Evolutionary conservation across 2,888 invertebrate genomes (phyloP).

Genomic region (Drosophila sordidula): DNA sequence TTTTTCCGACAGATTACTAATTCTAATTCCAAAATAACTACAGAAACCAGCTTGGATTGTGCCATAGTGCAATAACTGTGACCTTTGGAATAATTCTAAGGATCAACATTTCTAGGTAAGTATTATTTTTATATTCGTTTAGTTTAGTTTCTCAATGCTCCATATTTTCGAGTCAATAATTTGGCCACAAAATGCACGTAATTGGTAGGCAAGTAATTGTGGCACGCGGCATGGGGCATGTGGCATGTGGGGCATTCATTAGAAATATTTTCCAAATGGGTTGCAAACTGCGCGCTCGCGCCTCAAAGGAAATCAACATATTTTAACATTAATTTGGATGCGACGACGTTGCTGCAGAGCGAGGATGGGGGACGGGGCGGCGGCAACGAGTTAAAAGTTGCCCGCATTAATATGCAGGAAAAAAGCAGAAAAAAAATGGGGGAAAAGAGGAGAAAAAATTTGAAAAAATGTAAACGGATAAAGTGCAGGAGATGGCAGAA

Average conservation of each 20-base stretch:
- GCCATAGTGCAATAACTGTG: no score
- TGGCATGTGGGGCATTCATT: slow-evolving; percentile 50
- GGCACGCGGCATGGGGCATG: slow-evolving; percentile 1
- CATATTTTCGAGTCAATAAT: slow-evolving; percentile 4
- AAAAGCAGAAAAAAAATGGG: slow-evolving; percentile 12
- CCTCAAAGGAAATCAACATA: slow-evolving; percentile 74
- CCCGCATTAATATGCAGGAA: slow-evolving; percentile 50
- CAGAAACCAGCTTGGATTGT: no score
- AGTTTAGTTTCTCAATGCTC: not conserved
- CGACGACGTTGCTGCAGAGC: slow-evolving; percentile 7
- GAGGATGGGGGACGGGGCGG: not conserved
- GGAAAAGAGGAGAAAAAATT: slow-evolving; percentile 9
- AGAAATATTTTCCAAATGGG: slow-evolving; percentile 44
- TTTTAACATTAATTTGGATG: slow-evolving; percentile 72
- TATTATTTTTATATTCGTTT: no score
- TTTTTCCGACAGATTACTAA: no score
- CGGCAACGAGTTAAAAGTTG: slow-evolving; percentile 63
- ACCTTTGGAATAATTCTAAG: no score
- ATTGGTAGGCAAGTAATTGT: slow-evolving; percentile 30
- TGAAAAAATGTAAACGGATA: slow-evolving; percentile 58
- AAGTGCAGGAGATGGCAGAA: slow-evolving; percentile 19
- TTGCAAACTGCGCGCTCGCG: slow-evolving; percentile 28
- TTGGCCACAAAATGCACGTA: slow-evolving; percentile 13
- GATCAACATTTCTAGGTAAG: no score
- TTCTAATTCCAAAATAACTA: no score